Conservation (phyloP, 2,797 vertebrate species). For the Acanthis flammea region DNA sequence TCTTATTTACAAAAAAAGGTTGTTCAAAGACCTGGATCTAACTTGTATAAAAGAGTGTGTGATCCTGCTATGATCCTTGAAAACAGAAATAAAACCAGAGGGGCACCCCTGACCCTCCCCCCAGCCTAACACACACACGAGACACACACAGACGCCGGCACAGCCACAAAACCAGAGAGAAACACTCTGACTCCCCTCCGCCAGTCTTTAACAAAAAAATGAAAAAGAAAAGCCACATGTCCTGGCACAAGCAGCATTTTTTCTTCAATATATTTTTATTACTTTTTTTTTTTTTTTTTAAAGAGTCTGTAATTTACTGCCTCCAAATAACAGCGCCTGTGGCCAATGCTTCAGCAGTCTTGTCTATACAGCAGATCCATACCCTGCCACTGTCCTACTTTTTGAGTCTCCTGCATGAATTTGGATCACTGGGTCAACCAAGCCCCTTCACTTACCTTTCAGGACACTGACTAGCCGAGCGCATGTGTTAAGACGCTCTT, state of each 20-base stretch:
- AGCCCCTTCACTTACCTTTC: constrained; percentile 20
- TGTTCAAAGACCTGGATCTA: constrained; percentile 79
- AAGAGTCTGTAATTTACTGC: not conserved
- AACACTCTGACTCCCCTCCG: constrained; percentile 50
- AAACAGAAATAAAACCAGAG: constrained; percentile 51
- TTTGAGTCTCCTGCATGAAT: not conserved
- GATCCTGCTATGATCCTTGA: constrained; percentile 73
- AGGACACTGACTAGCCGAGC: not conserved
- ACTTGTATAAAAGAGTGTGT: constrained; percentile 77
- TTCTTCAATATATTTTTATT: not conserved
- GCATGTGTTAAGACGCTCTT: not conserved
- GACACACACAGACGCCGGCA: not conserved
- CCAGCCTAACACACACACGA: constrained; percentile 20
- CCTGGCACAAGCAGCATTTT: constrained; percentile 57
- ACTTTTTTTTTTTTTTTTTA: not conserved
- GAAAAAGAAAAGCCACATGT: constrained; percentile 8
- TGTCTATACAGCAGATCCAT: not conserved
- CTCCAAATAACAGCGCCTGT: not conserved
- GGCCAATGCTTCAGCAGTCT: constrained; percentile 1
- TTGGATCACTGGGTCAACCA: constrained; percentile 28
- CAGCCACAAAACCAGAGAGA: constrained; percentile 40
- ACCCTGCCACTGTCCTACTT: constrained; percentile 11
- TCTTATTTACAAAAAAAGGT: constrained; percentile 75
- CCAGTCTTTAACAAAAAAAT: not conserved
- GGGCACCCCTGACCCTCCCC: constrained; percentile 40